A percentile compares a stretch with the other conserved stretches of the same genome.
Evolutionary conservation across 2,113 vertebrate genomes (phyloP).

Genomic region (Silurus asotus): DNA sequence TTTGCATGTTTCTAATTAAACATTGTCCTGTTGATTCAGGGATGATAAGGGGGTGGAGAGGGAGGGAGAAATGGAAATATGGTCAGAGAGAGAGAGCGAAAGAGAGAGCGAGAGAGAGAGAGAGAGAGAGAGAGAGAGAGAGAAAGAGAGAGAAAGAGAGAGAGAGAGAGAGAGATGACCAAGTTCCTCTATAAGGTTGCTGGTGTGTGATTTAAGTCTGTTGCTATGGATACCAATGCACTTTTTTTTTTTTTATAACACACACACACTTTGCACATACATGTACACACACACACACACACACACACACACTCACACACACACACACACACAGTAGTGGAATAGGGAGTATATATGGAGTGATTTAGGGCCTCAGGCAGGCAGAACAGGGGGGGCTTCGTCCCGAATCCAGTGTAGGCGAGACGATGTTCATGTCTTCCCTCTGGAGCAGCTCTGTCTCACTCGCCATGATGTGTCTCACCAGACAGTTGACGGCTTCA

Average conservation of each 20-base stretch:
- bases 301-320: too few species aligned
- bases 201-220: conserved; percentile 13
- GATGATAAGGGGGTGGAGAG: not conserved
- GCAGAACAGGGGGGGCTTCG: conserved; percentile 79
- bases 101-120: not conserved
- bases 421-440: conserved; percentile 79
- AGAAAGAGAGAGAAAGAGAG: not conserved
- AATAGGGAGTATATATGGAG: not conserved
- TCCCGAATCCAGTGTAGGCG: conserved; percentile 78
- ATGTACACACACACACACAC: not conserved
- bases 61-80: not conserved
- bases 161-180: not conserved
- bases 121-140: not conserved
- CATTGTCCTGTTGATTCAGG: not conserved
- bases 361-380: conserved; percentile 76
- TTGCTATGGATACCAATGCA: conserved; percentile 18
- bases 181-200: conserved; percentile 2
- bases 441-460: conserved; percentile 84
- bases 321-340: not conserved
- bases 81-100: too few species aligned
- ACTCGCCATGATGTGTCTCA: conserved; percentile 92
- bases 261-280: not conserved
- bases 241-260: not conserved
- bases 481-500: conserved; percentile 90
- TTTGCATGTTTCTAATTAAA: not conserved